Evolutionary conservation across 2,797 vertebrate species (phyloP).

Genomic region (Mormyrus hasselquistii): DNA sequence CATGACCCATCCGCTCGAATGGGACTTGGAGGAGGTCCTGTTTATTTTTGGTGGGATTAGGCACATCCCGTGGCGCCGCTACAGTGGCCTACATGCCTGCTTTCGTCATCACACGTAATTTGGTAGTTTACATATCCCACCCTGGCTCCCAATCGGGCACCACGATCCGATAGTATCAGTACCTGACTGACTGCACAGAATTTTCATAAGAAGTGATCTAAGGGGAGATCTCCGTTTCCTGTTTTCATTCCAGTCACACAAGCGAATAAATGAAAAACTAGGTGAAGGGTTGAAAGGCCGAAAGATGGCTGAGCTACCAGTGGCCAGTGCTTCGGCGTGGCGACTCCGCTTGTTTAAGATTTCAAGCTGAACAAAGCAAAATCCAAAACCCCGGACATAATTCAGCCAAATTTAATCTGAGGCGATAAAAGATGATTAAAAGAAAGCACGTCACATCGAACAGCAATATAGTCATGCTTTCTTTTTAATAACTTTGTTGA

Average conservation of each 20-base stretch:
- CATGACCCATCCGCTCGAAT: background rate
- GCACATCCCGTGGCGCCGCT: background rate
- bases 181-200: constrained; percentile 39
- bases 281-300: background rate
- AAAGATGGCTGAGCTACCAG: no score
- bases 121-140: constrained; percentile 38
- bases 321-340: background rate
- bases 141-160: background rate
- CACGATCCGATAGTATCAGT: constrained; percentile 32
- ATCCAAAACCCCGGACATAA: background rate
- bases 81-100: background rate
- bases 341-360: background rate
- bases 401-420: background rate
- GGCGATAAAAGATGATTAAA: background rate
- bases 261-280: background rate
- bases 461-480: constrained; percentile 68
- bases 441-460: background rate
- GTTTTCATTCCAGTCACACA: constrained; percentile 44
- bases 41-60: constrained; percentile 13
- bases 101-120: constrained; percentile 33
- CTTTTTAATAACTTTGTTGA: constrained; percentile 90
- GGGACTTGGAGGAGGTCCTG: background rate
- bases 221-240: constrained; percentile 51
- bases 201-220: constrained; percentile 38
- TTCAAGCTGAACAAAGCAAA: background rate